Base-by-base conservation (phyloP, 2,113 vertebrate species). In the Balaeniceps rex region DNA sequence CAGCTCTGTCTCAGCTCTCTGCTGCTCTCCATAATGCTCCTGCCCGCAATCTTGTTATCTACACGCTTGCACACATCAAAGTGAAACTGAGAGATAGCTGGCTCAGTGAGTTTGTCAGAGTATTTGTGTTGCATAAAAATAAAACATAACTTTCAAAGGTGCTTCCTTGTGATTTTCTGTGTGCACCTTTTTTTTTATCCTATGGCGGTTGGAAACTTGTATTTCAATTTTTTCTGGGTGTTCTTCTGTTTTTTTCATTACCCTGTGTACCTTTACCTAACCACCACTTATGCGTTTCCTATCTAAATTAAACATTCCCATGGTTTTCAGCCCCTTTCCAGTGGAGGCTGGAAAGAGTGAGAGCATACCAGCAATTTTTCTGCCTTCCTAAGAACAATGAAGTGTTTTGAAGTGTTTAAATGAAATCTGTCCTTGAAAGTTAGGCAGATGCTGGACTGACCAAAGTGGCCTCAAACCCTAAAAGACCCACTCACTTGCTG, bases 271-370 rank as follows among this genome's bases (percentile, higher is more conserved):
- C 61, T 87, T 88, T 72, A 61, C 70, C 78, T 74, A 58, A 25
- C 40, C 46, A 46, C 78, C 61, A 94, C 93, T 96, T 90, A 18
- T 0, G 4, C 0, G 3, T 61, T 87, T 80, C 74, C 70, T 96
- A 97, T 97, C 95, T 96, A 97, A 97, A 75, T 91, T 83, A 97
- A 97, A 97, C 94, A 97, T 80, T 94, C 93, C 78, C 28, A 3
- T 58, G 78, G 58, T 74, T 89, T 95, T 66, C 70, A 91, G 26
- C 19, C n/a, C 55, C 60, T 83, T 88, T 74, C 68, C 87, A 94
- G 51, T 19, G 54, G 70, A 64, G 36, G 16, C 22, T 83, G 57
- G 36, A 57, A 87, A 63, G 47, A 88, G 5, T 40, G 54, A 87
- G 75, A 88, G 31, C 97, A 97, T 97, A 65, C 94, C 84, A 26